phyloP scores from a whole-genome alignment of 2,797 vertebrate genomes.

The Propithecus deckenii region DNA sequence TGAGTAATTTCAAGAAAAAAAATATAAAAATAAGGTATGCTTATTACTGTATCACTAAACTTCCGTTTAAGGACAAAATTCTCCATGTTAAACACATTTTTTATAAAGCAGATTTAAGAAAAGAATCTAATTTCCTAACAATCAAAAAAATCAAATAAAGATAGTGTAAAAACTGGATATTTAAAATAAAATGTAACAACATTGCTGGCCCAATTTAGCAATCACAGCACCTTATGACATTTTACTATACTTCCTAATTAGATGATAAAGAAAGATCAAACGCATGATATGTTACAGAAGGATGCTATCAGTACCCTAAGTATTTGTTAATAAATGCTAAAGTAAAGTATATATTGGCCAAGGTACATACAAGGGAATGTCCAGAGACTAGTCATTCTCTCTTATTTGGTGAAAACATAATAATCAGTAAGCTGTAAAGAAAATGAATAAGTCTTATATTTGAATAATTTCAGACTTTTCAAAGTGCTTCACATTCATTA shows the following conservation, averaged over 20 bases:
- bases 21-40: constrained; percentile 34
- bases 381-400: neutral
- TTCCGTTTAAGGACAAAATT: constrained; percentile 46
- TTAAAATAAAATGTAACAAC: constrained; percentile 42
- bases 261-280: neutral
- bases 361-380: neutral
- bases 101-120: neutral
- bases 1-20: constrained; percentile 43
- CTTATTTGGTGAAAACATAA: constrained; percentile 30
- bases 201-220: neutral
- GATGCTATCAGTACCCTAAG: neutral
- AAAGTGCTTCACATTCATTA: constrained; percentile 12
- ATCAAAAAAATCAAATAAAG: constrained; percentile 19
- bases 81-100: constrained; percentile 6
- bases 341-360: neutral
- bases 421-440: neutral
- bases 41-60: neutral
- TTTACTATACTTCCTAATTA: neutral
- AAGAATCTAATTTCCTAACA: neutral
- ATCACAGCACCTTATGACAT: neutral
- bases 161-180: neutral
- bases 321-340: constrained; percentile 36
- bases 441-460: constrained; percentile 2
- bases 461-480: constrained; percentile 21
- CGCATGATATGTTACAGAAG: neutral